These are phyloP conservation scores for Dysmachus trigonus DNA, from an alignment of 2,888 invertebrate genomes.

Conservation along the genomic window DNA sequence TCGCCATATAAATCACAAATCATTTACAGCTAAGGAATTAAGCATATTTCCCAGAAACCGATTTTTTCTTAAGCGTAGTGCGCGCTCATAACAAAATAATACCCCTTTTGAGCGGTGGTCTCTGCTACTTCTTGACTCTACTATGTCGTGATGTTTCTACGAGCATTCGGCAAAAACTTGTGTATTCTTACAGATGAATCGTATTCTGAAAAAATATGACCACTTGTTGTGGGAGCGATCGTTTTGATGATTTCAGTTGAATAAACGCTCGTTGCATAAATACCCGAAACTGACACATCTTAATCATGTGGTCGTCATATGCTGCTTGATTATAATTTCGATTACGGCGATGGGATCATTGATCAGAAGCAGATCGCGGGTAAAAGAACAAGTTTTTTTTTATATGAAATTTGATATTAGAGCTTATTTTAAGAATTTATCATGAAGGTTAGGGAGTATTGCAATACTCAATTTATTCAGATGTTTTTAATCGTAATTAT, in stretches of 20 bases:
- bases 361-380: not conserved
- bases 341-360: not conserved
- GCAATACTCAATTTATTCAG: not conserved
- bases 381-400: not conserved
- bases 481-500: not conserved
- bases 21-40: not conserved
- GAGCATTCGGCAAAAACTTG: not conserved
- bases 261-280: not conserved
- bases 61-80: not conserved
- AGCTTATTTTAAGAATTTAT: not conserved
- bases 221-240: slow-evolving; percentile 25
- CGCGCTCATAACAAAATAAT: not conserved
- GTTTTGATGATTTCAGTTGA: slow-evolving; percentile 12
- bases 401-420: not conserved
- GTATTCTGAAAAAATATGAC: not conserved
- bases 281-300: slow-evolving; percentile 5
- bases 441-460: not conserved
- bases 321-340: not conserved
- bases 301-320: slow-evolving; percentile 7
- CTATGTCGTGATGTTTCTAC: not conserved
- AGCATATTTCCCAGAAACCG: not conserved
- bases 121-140: not conserved
- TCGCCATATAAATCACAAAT: not conserved
- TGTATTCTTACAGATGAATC: not conserved
- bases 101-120: not conserved